Evolutionary conservation across 2,797 vertebrate species (phyloP), one percentile per base, ranked within the genome.

Genomic region (Manis javanica): DNA sequence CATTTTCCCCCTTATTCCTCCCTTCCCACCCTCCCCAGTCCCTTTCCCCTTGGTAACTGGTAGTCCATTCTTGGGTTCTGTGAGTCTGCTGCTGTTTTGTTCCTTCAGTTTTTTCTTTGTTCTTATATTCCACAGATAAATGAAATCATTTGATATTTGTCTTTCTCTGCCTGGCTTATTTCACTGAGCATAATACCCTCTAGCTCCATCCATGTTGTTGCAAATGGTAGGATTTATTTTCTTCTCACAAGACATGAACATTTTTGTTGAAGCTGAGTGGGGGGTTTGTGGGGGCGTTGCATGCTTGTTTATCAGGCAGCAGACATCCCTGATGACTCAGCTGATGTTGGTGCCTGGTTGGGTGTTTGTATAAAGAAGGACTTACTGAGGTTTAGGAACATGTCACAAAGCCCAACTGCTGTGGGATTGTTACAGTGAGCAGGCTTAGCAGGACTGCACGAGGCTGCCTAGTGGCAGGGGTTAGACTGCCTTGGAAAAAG

Each of bases 241-340:
- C 37, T 39, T 39, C 37, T 39, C 37, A 39, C 37, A 39, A 39
- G 77, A 68, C 14, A 66, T 19, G 46, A 68, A 34, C 13, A n/a
- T 85, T 86, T 96, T 94, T 82, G 37, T 82, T 9, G 31, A 75
- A 75, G 46, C 34, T 1, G 3, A 68, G 51, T 59, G 39, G 53
- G 55, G n/a, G 2, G 46, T 12, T 46, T 0, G 46, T 46, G 46
- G 46, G 46, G 11, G 7, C 68, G 42, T 79, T 85, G 24, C 0
- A 23, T 74, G 31, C 31, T 92, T 81, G 64, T 92, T 94, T 88
- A 55, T 92, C 16, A 55, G 79, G 68, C 78, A 81, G 92, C 46
- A 84, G 64, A 64, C 2, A 64, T 75, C 16, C 24, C 29, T 74
- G 66, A 64, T 81, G 86, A 69, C 42, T 78, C 61, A 34, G 39